Evolutionary conservation across 2,888 invertebrate species (phyloP).

Genomic region (Eristalinus aeneus): DNA sequence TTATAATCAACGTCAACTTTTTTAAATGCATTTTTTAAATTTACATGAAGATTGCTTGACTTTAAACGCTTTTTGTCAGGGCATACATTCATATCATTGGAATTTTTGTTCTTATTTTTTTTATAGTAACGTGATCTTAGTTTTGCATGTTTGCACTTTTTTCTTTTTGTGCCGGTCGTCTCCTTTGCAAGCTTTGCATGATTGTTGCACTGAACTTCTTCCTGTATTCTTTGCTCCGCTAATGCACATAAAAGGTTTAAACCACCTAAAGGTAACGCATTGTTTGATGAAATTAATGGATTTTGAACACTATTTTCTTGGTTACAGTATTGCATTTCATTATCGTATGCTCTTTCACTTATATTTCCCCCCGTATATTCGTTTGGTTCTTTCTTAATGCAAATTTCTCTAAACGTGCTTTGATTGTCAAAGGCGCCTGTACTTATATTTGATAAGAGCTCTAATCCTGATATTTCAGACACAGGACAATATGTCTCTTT

Average conservation of each 20-base stretch:
- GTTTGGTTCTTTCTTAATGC: constrained; percentile 38
- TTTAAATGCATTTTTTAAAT: constrained; percentile 75
- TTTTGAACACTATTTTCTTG: constrained; percentile 72
- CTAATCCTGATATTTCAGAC: constrained; percentile 90
- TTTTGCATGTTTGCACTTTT: constrained; percentile 81
- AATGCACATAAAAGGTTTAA: constrained; percentile 90
- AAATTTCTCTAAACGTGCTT: constrained; percentile 13
- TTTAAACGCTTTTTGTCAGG: constrained; percentile 73
- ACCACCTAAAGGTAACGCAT: constrained; percentile 82
- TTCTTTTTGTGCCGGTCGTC: constrained; percentile 76
- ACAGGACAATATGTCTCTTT: constrained; percentile 71
- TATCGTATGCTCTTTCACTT: constrained; percentile 28
- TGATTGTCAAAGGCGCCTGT: constrained; percentile 80
- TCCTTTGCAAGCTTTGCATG: not conserved
- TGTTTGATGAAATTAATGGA: not conserved
- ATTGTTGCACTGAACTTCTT: constrained; percentile 83
- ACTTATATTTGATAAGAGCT: constrained; percentile 90
- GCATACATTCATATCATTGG: constrained; percentile 70
- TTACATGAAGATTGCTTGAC: constrained; percentile 75
- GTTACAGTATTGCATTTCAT: constrained; percentile 13
- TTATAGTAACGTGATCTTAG: constrained; percentile 79
- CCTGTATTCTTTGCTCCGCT: constrained; percentile 91
- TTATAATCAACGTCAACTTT: constrained; percentile 75
- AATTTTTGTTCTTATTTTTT: constrained; percentile 80
- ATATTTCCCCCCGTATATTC: not conserved